Evolutionary conservation across 2,797 vertebrate species (phyloP).

Genomic region (Lacerta agilis): DNA sequence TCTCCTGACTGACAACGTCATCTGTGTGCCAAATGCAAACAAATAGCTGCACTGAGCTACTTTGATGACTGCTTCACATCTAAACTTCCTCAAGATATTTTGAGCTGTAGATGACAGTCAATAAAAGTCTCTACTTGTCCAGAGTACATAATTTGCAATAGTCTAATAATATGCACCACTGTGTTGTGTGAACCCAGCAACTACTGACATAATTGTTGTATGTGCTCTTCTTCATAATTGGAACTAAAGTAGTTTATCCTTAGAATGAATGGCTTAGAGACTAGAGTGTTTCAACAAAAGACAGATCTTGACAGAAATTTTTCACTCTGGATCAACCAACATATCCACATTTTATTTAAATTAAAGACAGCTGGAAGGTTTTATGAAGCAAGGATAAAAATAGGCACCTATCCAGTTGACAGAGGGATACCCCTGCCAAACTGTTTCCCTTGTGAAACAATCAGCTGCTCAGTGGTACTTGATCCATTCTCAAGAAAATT

Average conservation of each 20-base stretch:
- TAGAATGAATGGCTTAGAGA: background rate
- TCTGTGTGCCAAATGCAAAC: background rate
- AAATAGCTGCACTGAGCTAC: background rate
- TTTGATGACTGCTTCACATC: background rate
- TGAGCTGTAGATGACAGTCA: background rate
- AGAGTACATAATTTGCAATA: background rate
- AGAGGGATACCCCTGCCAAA: conserved; percentile 3
- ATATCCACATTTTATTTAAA: conserved; percentile 30
- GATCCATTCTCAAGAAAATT: background rate
- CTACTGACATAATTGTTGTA: background rate
- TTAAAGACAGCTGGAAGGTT: conserved; percentile 30
- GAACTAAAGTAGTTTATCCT: background rate
- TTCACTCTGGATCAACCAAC: background rate
- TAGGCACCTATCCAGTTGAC: conserved; percentile 22
- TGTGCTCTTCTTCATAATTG: background rate
- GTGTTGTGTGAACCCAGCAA: background rate
- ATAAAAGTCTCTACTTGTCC: background rate
- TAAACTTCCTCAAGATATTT: background rate
- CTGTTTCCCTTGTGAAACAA: conserved; percentile 6
- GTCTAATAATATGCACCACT: background rate
- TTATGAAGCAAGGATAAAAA: conserved; percentile 30
- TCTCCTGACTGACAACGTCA: background rate
- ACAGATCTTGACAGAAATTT: background rate
- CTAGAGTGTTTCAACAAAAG: background rate
- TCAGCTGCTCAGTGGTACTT: background rate